Evolutionary conservation across 2,888 invertebrate species (phyloP).

Genomic region (Philereme vetulata): DNA sequence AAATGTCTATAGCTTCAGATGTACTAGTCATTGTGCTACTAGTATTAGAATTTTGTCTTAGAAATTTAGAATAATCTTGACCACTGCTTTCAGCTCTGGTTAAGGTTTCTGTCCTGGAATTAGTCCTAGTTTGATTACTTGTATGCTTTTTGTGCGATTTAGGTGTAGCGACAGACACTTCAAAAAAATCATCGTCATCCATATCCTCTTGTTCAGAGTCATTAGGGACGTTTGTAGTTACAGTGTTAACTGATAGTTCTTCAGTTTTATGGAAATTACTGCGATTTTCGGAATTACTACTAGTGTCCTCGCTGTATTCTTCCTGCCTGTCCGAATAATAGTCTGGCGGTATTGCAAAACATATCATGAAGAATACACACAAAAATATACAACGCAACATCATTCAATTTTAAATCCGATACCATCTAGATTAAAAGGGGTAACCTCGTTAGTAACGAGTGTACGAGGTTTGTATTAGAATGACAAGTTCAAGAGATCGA

Average conservation of each 20-base stretch:
- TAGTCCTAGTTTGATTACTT: background rate
- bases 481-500: background rate
- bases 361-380: slow-evolving; percentile 6
- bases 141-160: slow-evolving; percentile 4
- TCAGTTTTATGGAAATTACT: slow-evolving; percentile 6
- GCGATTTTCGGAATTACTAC: slow-evolving; percentile 21
- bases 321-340: slow-evolving; percentile 34
- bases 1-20: slow-evolving; percentile 32
- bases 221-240: slow-evolving; percentile 5
- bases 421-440: background rate
- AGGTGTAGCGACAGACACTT: slow-evolving; percentile 15
- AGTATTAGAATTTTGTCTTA: slow-evolving; percentile 2
- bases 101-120: slow-evolving; percentile 14
- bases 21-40: background rate
- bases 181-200: slow-evolving; percentile 13
- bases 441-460: background rate
- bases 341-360: slow-evolving; percentile 19
- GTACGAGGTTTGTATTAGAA: background rate
- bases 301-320: slow-evolving; percentile 35
- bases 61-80: background rate
- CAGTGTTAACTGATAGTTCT: background rate
- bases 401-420: slow-evolving; percentile 8
- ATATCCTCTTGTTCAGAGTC: slow-evolving; percentile 13
- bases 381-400: background rate
- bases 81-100: slow-evolving; percentile 2